Evolutionary conservation across 2,797 vertebrate genomes (phyloP).

Genomic region (Pygocentrus nattereri): DNA sequence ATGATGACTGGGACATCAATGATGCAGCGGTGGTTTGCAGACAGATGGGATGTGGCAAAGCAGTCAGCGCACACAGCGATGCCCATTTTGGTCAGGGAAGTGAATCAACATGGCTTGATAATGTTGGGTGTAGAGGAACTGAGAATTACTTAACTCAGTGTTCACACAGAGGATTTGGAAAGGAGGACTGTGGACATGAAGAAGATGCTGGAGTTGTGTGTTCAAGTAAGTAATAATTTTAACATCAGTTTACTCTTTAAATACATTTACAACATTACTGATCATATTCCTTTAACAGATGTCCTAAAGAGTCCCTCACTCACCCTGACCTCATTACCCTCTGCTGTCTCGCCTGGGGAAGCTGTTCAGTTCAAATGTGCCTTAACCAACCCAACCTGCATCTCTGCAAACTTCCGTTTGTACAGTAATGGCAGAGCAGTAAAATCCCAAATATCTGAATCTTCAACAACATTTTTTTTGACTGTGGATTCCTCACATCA

Average conservation of each 20-base stretch:
- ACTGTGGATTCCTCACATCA: conserved; percentile 26
- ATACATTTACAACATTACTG: too few species aligned
- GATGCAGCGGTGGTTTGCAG: conserved; percentile 38
- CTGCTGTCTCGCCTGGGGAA: conserved; percentile 35
- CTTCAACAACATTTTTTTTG: conserved; percentile 22
- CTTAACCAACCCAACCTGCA: neutral
- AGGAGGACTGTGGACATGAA: neutral
- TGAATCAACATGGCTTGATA: neutral
- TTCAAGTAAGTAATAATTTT: too few species aligned
- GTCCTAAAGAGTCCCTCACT: conserved; percentile 7
- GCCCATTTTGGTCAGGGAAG: conserved; percentile 14
- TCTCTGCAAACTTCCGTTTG: neutral
- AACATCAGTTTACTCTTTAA: too few species aligned
- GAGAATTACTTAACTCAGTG: neutral
- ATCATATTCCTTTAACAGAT: too few species aligned
- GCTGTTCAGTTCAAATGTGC: conserved; percentile 32
- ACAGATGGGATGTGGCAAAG: conserved; percentile 46
- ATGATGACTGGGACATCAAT: conserved; percentile 37
- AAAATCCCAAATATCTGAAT: neutral
- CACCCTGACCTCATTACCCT: neutral
- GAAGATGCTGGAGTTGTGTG: conserved; percentile 49
- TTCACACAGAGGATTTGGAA: neutral
- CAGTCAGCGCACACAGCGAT: neutral
- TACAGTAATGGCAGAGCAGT: neutral
- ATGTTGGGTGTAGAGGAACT: conserved; percentile 7